Percentiles rank a stretch among this genome's conserved stretches.
Evolutionary conservation across 2,797 vertebrate species (phyloP).

Genomic region (Alauda arvensis): DNA sequence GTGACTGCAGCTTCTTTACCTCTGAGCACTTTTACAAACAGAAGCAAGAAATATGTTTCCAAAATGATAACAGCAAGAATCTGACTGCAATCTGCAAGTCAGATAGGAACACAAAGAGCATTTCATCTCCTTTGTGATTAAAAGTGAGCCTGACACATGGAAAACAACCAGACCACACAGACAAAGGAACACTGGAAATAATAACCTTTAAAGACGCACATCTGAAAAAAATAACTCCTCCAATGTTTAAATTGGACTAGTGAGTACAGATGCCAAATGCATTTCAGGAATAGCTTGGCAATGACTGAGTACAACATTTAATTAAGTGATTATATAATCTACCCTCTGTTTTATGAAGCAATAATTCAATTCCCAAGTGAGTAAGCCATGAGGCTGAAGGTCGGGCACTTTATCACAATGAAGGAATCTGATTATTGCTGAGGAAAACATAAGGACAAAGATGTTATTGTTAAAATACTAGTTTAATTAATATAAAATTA

Average conservation of each 20-base stretch:
- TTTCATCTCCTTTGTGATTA: slow-evolving; percentile 38
- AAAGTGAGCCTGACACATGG: slow-evolving; percentile 30
- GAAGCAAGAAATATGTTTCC: slow-evolving; percentile 1
- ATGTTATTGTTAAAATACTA: slow-evolving; percentile 47
- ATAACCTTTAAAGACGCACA: slow-evolving; percentile 47
- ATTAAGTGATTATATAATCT: slow-evolving; percentile 71
- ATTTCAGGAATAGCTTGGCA: slow-evolving; percentile 59
- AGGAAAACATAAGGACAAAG: slow-evolving; percentile 45
- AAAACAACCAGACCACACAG: slow-evolving; percentile 48
- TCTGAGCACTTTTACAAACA: neutral
- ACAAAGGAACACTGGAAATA: slow-evolving; percentile 45
- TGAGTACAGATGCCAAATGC: slow-evolving; percentile 42
- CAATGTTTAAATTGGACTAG: slow-evolving; percentile 23
- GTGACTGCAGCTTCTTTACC: neutral
- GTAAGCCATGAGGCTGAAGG: slow-evolving; percentile 47
- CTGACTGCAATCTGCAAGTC: slow-evolving; percentile 25
- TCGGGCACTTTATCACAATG: slow-evolving; percentile 53
- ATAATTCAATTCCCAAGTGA: slow-evolving; percentile 62
- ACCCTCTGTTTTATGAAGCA: slow-evolving; percentile 59
- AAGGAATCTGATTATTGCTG: slow-evolving; percentile 49
- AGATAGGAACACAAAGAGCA: slow-evolving; percentile 40
- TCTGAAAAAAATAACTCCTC: slow-evolving; percentile 26
- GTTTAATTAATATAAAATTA: slow-evolving; percentile 58
- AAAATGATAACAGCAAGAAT: slow-evolving; percentile 9
- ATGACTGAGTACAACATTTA: slow-evolving; percentile 65